Evolutionary conservation across 2,888 invertebrate genomes (phyloP), one percentile per base, ranked within the genome.

Genomic region (Gasteruption jaculator): DNA sequence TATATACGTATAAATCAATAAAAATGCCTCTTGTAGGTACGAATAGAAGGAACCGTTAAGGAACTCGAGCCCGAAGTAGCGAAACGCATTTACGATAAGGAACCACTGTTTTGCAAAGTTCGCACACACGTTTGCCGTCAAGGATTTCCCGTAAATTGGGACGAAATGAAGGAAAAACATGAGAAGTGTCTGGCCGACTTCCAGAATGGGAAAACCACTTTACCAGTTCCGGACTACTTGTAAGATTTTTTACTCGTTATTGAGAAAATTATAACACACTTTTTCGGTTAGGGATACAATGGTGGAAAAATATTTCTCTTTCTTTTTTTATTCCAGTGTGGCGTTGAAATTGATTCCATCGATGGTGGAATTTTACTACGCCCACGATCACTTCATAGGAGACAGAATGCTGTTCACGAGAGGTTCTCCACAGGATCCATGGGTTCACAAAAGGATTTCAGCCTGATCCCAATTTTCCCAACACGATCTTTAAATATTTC

Each of bases 201-300:
- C 14, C 44, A 51, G 12, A 56, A 51, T 5, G 63, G 66, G 4
- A 53, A 63, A n/a, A 51, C 57, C 21, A 46, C 45, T n/a, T 53
- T 76, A 12, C 57, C 66, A 2, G 72, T 73, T 66, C 76, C 76
- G 2, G 69, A 73, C 30, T 65, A 76, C 48, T 63, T 71, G 77
- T 77, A 63, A 68, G 74, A 66, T 29, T 30, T 60, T 27, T 25
- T 27, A 14, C 43, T 10, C 37, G 3, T 21, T 27, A 8, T 3
- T 21, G 11, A 33, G 8, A 26, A n/a, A n/a, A n/a, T 8, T 25
- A 24, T 4, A 30, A 38, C 25, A 15, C n/a, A n/a, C n/a, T n/a
- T 32, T 16, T 8, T 16, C 8, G 11, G 4, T n/a, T n/a, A n/a
- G n/a, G n/a, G n/a, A n/a, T n/a, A n/a, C n/a, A n/a, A n/a, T n/a